Percentiles rank a stretch among this genome's conserved stretches.
Conservation (phyloP, 1,140 invertebrate species). For the Drosophila novamexicana region DNA sequence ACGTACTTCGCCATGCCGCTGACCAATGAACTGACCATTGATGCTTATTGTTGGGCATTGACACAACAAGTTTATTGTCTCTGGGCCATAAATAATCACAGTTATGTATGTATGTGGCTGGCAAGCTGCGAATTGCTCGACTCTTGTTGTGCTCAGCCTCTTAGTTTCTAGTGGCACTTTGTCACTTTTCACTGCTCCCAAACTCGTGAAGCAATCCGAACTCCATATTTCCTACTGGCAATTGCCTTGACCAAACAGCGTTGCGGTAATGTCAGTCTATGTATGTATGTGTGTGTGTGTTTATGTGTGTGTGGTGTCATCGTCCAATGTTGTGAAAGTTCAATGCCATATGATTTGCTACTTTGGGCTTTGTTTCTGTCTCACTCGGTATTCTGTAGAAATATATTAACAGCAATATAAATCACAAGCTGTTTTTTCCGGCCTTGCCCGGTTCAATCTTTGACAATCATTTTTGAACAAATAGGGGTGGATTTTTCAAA, state of each 20-base stretch:
- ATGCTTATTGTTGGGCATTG: slow-evolving; percentile 68
- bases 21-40: slow-evolving; percentile 46
- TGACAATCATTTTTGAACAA: too few species aligned
- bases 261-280: neutral
- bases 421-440: neutral
- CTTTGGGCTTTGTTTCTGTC: slow-evolving; percentile 18
- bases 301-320: neutral
- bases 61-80: slow-evolving; percentile 71
- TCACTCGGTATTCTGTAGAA: slow-evolving; percentile 22
- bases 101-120: slow-evolving; percentile 27
- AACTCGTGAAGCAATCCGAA: slow-evolving; percentile 4
- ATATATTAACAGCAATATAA: slow-evolving; percentile 10
- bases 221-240: slow-evolving; percentile 17
- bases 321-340: slow-evolving; percentile 51
- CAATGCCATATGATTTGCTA: slow-evolving; percentile 57
- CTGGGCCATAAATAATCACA: slow-evolving; percentile 68
- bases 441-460: too few species aligned
- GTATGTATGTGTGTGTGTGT: slow-evolving; percentile 12
- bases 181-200: slow-evolving; percentile 38
- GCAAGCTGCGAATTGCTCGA: slow-evolving; percentile 5
- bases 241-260: slow-evolving; percentile 68
- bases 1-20: slow-evolving; percentile 47
- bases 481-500: too few species aligned
- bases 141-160: slow-evolving; percentile 31
- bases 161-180: slow-evolving; percentile 67